These are phyloP conservation scores for Orthonyx spaldingii DNA, from an alignment of 2,113 vertebrate genomes.

Conservation along the genomic window DNA sequence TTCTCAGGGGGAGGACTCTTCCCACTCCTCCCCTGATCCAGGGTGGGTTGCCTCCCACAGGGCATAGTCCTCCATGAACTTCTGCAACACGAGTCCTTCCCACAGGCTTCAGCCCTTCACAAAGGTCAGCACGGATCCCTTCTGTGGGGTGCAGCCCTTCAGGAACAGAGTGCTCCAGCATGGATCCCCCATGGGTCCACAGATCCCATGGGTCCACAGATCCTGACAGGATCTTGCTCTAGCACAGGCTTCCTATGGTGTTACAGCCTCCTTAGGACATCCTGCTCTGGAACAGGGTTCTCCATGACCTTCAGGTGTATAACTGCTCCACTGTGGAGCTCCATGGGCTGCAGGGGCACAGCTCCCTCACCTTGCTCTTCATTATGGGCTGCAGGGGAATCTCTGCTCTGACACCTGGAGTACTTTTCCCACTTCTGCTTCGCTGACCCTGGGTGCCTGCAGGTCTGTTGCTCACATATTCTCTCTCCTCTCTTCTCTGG, in stretches of 20 bases:
- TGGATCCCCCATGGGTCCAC: no score
- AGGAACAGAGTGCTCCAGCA: not conserved
- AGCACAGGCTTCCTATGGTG: not conserved
- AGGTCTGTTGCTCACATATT: not conserved
- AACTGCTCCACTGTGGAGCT: not conserved
- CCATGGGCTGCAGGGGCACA: not conserved
- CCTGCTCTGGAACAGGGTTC: not conserved
- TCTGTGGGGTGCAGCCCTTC: not conserved
- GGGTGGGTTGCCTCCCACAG: rapidly evolving
- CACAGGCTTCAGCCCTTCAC: not conserved
- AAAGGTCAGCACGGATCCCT: not conserved
- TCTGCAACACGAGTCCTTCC: not conserved
- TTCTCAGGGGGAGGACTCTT: not conserved
- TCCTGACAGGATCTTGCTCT: not conserved
- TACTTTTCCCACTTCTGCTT: not conserved
- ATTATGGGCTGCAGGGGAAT: not conserved
- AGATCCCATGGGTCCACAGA: no score
- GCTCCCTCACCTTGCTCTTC: not conserved
- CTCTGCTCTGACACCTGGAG: rapidly evolving
- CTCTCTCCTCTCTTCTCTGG: not conserved
- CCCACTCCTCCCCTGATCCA: not conserved
- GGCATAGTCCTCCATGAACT: not conserved
- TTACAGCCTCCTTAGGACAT: not conserved
- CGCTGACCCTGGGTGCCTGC: not conserved
- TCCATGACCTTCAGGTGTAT: not conserved